Evolutionary conservation across 2,888 invertebrate genomes (phyloP).

Genomic region (Caenorhabditis auriculariae): DNA sequence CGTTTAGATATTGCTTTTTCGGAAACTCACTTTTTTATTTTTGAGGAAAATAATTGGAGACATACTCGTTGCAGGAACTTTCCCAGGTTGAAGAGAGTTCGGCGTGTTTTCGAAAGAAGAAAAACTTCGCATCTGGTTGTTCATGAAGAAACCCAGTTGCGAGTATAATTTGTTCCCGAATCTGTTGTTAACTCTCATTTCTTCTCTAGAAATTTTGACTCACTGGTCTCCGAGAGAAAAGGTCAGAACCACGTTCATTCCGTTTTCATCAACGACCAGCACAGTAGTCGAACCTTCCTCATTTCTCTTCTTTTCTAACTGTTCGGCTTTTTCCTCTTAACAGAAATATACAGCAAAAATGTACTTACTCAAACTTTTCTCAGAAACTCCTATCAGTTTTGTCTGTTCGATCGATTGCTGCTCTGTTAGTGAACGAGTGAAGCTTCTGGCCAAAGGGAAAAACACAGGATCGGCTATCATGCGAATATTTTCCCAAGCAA

Average conservation of each 20-base stretch:
- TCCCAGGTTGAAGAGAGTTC: slow-evolving; percentile 28
- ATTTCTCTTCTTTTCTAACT: slow-evolving; percentile 4
- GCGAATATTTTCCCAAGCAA: not conserved
- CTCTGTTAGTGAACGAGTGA: too few species aligned
- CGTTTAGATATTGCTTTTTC: not conserved
- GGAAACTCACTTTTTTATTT: slow-evolving; percentile 9
- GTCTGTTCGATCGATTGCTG: too few species aligned
- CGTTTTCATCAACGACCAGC: slow-evolving; percentile 26
- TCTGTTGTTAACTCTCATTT: not conserved
- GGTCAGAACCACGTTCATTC: slow-evolving; percentile 21
- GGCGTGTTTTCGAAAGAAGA: slow-evolving; percentile 13
- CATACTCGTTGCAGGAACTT: slow-evolving; percentile 16
- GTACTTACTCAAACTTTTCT: not conserved
- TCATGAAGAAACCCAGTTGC: slow-evolving; percentile 15
- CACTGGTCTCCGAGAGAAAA: slow-evolving; percentile 27
- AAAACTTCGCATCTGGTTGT: slow-evolving; percentile 21
- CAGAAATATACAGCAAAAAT: not conserved
- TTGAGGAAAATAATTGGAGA: slow-evolving; percentile 24
- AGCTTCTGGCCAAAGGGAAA: slow-evolving; percentile 7
- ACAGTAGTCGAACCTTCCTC: slow-evolving; percentile 19
- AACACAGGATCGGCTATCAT: slow-evolving; percentile 25
- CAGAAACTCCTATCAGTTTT: slow-evolving; percentile 5
- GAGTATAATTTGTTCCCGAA: slow-evolving; percentile 18
- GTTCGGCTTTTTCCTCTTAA: too few species aligned
- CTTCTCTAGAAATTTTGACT: not conserved